A percentile compares a stretch with the other conserved stretches of the same genome.
These are phyloP conservation scores for Astropecten irregularis DNA, from an alignment of 53 echinoderm and acorn worm genomes.

Conservation along the genomic window DNA sequence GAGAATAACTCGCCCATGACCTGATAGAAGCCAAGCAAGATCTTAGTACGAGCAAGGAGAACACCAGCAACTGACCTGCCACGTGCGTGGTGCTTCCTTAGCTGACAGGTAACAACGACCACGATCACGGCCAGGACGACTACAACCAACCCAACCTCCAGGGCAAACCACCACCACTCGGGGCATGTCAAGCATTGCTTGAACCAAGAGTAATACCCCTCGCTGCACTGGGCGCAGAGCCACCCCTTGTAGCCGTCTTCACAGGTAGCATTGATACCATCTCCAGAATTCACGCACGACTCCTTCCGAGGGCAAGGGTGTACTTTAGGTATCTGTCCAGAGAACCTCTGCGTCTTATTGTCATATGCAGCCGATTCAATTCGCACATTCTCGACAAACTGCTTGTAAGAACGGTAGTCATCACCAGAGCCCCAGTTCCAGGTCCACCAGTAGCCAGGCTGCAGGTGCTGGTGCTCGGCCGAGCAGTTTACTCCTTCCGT, in stretches of 20 bases:
- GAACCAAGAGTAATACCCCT: slow-evolving; percentile 42
- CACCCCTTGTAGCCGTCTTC: slow-evolving; percentile 34
- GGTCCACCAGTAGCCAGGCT: slow-evolving; percentile 60
- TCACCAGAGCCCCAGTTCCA: slow-evolving; percentile 48
- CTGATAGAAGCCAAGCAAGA: slow-evolving; percentile 68
- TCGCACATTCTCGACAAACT: slow-evolving; percentile 1
- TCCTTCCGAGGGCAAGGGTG: slow-evolving; percentile 30
- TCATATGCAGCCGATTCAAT: neutral
- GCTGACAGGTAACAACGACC: neutral
- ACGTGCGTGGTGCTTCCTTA: neutral
- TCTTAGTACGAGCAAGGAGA: slow-evolving; percentile 51
- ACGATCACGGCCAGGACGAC: neutral
- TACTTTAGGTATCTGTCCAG: neutral
- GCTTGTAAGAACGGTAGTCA: neutral
- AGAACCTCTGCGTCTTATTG: neutral
- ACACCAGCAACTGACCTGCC: slow-evolving; percentile 14
- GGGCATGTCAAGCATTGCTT: slow-evolving; percentile 46
- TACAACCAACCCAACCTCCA: neutral
- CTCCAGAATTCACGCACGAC: neutral
- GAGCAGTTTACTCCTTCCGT: slow-evolving; percentile 36
- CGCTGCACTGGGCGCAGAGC: slow-evolving; percentile 35
- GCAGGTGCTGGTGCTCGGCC: slow-evolving; percentile 37
- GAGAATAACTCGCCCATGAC: slow-evolving; percentile 56
- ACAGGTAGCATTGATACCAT: slow-evolving; percentile 31
- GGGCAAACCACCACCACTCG: neutral